Base-by-base conservation (phyloP, 2,888 invertebrate genomes). In the Pachymerium ferrugineum region DNA sequence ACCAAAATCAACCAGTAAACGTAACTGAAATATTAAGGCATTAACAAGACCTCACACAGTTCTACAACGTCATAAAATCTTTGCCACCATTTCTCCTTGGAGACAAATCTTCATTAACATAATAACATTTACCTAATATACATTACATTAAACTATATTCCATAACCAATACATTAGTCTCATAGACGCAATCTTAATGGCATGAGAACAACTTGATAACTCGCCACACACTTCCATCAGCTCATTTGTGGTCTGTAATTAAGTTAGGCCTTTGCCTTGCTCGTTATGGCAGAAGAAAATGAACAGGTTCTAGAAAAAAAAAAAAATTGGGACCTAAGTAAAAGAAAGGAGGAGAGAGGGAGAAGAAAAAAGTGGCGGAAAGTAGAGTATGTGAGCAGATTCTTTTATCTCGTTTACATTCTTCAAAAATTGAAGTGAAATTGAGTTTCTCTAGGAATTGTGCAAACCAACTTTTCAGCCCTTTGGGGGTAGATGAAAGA, bases 321-420 rank as follows among this genome's bases (percentile, higher is more conserved):
- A 38, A 38, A n/a, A 38, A 38, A 38, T 38, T 38, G 12, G 12
- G 16, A 38, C 38, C 38, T n/a, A n/a, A n/a, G n/a, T n/a, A n/a
- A n/a, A n/a, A n/a, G n/a, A n/a, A n/a, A n/a, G n/a, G n/a, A n/a
- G n/a, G n/a, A 38, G 12, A 4, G 12, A 38, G 3, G 12, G 38
- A 38, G 16, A 38, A 38, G 16, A 38, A 62, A 12, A 25, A 62
- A 25, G n/a, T n/a, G n/a, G n/a, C n/a, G n/a, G n/a, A 62, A n/a
- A 62, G n/a, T 28, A 62, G 12, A 25, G 28, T 22, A 62, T 62
- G 62, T 28, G 62, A 28, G 28, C 62, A 25, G 28, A 28, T 62
- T 62, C 62, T 28, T 62, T 62, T 62, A 62, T 62, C 62, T 62
- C 28, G 62, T 62, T 62, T 62, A 62, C 62, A 62, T 62, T 62